These are phyloP conservation scores for Diacarnus erythraeanus DNA, from an alignment of 37 sponge, comb jelly and placozoan genomes.

Conservation along the genomic window DNA sequence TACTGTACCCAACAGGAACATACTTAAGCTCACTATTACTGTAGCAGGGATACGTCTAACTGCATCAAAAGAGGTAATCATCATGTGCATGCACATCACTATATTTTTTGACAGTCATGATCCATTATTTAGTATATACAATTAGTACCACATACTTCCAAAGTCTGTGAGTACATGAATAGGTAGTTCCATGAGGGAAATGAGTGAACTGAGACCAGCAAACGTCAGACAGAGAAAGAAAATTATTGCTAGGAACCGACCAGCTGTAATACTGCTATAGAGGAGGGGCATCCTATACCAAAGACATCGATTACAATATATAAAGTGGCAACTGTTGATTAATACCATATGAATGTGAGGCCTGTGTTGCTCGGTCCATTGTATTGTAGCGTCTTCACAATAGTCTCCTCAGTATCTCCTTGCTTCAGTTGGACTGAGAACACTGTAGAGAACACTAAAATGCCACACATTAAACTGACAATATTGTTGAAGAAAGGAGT, in stretches of 20 bases:
- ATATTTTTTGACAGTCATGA: no score
- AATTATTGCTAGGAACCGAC: constrained; percentile 56
- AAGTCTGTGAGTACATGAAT: constrained; percentile 70
- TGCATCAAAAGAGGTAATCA: constrained; percentile 8
- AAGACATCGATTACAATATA: background rate
- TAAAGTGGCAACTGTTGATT: background rate
- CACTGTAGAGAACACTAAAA: constrained; percentile 70
- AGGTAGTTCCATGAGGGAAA: constrained; percentile 65
- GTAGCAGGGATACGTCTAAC: constrained; percentile 65
- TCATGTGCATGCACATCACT: background rate
- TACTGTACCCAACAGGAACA: constrained; percentile 46
- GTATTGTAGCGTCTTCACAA: constrained; percentile 46
- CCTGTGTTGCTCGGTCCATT: constrained; percentile 88
- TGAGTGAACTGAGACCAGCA: constrained; percentile 86
- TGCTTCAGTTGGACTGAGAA: constrained; percentile 53
- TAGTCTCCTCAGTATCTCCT: background rate
- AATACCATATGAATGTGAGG: constrained; percentile 86
- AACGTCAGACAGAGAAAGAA: constrained; percentile 81
- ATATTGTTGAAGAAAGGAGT: constrained; percentile 79
- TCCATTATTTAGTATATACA: no score
- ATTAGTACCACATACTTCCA: constrained; percentile 45
- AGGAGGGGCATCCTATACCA: constrained; percentile 79
- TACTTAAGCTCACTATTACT: constrained; percentile 47
- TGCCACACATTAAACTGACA: constrained; percentile 82
- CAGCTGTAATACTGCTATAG: constrained; percentile 56